Conservation (phyloP, 1,140 invertebrate species). For the Macrobrachium nipponense region DNA sequence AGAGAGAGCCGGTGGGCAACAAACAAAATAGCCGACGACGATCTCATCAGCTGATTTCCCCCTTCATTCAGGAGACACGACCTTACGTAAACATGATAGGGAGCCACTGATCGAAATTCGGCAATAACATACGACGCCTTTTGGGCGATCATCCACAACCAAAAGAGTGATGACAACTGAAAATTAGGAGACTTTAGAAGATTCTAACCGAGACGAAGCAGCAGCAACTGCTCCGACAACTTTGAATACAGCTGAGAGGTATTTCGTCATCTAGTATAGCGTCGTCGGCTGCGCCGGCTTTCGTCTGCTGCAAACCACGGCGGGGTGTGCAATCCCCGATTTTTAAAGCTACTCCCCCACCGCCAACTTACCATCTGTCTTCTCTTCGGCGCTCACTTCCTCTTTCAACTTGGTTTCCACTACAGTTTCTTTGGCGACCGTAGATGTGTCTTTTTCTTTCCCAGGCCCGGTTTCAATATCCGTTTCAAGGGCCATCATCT, state of each 20-base stretch:
- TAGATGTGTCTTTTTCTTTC: not conserved
- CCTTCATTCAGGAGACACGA: too few relatives aligned
- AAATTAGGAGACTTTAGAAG: too few relatives aligned
- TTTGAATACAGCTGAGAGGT: slow-evolving; percentile 3
- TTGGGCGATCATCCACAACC: too few relatives aligned
- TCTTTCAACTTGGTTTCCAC: not conserved
- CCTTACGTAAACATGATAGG: too few relatives aligned
- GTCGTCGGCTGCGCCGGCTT: slow-evolving; percentile 20
- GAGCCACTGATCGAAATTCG: too few relatives aligned
- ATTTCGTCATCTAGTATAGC: slow-evolving; percentile 14
- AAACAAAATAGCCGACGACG: too few relatives aligned
- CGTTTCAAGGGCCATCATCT: not conserved
- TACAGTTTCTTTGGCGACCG: not conserved
- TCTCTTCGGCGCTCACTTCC: not conserved
- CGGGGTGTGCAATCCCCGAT: not conserved
- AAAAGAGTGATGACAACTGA: too few relatives aligned
- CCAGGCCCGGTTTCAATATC: slow-evolving; percentile 7
- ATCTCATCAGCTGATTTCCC: too few relatives aligned
- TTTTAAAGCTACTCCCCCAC: not conserved
- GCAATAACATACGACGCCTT: too few relatives aligned
- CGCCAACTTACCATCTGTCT: not conserved
- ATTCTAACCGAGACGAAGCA: too few relatives aligned
- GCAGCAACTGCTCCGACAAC: too few relatives aligned
- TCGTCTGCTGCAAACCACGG: slow-evolving; percentile 8
- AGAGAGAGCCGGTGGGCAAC: too few relatives aligned